Evolutionary conservation across 2,888 invertebrate genomes (phyloP).

Genomic region (Diarsia rubi): DNA sequence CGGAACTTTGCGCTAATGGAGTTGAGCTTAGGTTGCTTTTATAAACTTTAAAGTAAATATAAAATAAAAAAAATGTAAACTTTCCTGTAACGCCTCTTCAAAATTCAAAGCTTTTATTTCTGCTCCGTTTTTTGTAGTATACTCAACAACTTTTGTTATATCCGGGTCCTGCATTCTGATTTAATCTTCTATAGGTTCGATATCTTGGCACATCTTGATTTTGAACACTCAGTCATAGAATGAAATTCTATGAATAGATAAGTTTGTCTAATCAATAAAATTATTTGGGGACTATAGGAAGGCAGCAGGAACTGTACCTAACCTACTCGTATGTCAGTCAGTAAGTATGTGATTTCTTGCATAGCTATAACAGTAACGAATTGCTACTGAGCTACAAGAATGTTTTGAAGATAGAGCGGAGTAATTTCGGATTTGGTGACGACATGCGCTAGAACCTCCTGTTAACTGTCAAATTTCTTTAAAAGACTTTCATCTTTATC

Average conservation of each 20-base stretch:
- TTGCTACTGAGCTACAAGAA: background rate
- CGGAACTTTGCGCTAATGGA: slow-evolving; percentile 38
- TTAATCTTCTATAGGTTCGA: background rate
- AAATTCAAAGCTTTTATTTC: background rate
- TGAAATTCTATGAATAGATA: slow-evolving; percentile 30
- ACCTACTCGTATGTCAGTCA: background rate
- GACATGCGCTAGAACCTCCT: background rate
- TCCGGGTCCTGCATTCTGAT: background rate
- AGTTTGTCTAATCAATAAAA: slow-evolving; percentile 11
- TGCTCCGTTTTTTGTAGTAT: background rate
- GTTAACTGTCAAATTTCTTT: no score
- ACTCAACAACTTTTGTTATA: background rate
- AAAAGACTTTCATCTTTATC: no score
- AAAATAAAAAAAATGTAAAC: background rate
- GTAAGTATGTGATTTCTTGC: background rate
- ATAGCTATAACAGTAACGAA: background rate
- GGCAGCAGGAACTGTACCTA: background rate
- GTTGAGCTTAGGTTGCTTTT: background rate
- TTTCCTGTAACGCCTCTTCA: background rate
- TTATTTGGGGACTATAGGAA: slow-evolving; percentile 1
- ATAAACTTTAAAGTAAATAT: background rate
- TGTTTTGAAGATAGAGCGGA: background rate
- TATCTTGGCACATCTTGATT: slow-evolving; percentile 28
- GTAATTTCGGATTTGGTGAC: background rate
- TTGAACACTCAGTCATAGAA: background rate